Percentiles rank a stretch among this genome's conserved stretches.
Conservation (phyloP, 2,888 invertebrate genomes). For the Nomada fabriciana region DNA sequence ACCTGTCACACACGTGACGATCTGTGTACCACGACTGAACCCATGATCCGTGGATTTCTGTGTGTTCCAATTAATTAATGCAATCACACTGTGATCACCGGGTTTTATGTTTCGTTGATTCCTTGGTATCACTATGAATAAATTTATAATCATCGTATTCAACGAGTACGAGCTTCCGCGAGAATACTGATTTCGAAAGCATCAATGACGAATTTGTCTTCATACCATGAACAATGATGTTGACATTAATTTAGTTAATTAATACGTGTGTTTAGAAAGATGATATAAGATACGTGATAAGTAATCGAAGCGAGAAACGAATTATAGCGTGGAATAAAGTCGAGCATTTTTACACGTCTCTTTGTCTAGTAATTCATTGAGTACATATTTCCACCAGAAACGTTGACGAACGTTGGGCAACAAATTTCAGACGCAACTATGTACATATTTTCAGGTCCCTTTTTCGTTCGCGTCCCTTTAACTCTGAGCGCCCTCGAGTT, state of each 20-base stretch:
- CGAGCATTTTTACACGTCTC: neutral
- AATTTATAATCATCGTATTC: neutral
- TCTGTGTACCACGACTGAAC: neutral
- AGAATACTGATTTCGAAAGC: neutral
- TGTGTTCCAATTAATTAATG: conserved; percentile 8
- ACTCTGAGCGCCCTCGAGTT: neutral
- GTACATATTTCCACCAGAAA: neutral
- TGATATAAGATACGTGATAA: neutral
- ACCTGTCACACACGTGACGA: neutral
- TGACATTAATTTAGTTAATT: too few relatives aligned
- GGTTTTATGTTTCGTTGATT: conserved; percentile 37
- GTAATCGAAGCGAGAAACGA: neutral
- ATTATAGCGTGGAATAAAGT: neutral
- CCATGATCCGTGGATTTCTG: neutral
- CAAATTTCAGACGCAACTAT: conserved; percentile 13
- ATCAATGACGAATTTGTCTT: neutral
- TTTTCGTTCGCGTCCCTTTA: conserved; percentile 10
- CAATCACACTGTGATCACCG: neutral
- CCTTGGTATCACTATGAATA: conserved; percentile 6
- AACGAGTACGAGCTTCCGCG: neutral
- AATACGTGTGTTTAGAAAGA: too few relatives aligned
- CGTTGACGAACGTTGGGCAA: neutral
- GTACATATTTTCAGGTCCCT: conserved; percentile 39
- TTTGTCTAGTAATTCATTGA: neutral
- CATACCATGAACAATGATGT: neutral